A percentile compares a stretch with the other conserved stretches of the same genome.
Evolutionary conservation across 2,113 vertebrate genomes (phyloP).

Genomic region (Acanthisitta chloris): DNA sequence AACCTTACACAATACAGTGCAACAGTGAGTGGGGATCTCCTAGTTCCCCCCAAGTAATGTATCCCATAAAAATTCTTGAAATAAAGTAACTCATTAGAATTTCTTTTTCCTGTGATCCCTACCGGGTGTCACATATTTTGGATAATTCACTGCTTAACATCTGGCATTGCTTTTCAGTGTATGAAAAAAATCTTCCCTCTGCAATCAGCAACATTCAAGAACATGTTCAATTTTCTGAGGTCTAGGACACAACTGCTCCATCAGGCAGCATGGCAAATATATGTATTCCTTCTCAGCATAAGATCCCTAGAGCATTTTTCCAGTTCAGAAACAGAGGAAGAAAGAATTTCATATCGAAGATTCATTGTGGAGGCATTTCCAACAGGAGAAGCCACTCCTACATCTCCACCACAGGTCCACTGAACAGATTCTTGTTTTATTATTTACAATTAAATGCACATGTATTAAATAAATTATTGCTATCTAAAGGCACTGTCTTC

Average conservation of each 20-base stretch:
- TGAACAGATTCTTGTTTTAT: neutral
- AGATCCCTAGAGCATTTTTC: neutral
- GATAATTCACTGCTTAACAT: neutral
- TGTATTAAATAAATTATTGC: neutral
- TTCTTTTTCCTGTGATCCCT: neutral
- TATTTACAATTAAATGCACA: neutral
- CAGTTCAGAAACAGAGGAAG: neutral
- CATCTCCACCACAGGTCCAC: neutral
- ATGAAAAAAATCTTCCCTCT: neutral
- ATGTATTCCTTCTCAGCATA: neutral
- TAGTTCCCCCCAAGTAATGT: neutral
- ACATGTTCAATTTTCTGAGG: neutral
- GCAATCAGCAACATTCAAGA: neutral
- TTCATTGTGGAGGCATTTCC: neutral
- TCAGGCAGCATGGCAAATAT: neutral
- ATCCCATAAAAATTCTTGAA: neutral
- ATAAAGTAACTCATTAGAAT: neutral
- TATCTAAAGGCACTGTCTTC: neutral
- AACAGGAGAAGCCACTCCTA: neutral
- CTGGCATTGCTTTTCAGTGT: neutral
- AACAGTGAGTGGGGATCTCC: neutral
- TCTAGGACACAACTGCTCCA: neutral
- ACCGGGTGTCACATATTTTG: neutral
- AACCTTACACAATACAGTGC: neutral
- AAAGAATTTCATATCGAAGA: neutral